Conservation (phyloP, 2,113 vertebrate species). For the Gasterosteus nipponicus region DNA sequence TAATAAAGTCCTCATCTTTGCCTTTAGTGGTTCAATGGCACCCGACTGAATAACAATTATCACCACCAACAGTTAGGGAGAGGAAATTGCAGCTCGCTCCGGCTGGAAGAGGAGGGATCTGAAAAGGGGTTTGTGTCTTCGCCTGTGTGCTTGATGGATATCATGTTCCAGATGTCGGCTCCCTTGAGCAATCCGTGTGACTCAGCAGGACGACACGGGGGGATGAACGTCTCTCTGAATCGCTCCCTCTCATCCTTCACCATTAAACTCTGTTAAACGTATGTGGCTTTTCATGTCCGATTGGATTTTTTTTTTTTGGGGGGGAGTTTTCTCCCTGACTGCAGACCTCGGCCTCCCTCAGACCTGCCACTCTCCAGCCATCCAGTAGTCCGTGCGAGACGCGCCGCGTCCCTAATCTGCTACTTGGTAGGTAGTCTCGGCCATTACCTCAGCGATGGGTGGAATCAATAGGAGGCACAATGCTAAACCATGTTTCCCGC, state of each 20-base stretch:
- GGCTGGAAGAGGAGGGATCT: not conserved
- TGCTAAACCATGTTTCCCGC: conserved; percentile 58
- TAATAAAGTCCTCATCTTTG: not conserved
- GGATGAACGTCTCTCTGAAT: conserved; percentile 38
- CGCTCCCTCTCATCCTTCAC: conserved; percentile 9
- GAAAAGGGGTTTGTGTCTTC: conserved; percentile 41
- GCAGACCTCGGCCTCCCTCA: not conserved
- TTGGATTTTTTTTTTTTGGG: conserved; percentile 1
- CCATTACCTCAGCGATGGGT: conserved; percentile 67
- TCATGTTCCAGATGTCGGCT: conserved; percentile 50
- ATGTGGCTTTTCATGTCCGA: conserved; percentile 46
- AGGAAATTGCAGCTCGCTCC: not conserved
- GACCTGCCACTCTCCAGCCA: conserved; percentile 9
- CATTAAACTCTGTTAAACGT: conserved; percentile 31
- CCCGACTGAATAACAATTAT: not conserved
- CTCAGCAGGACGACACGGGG: conserved; percentile 37
- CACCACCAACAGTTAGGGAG: not conserved
- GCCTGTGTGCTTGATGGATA: conserved; percentile 36
- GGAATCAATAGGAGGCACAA: conserved; percentile 65
- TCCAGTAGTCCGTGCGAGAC: conserved; percentile 53
- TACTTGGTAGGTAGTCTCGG: conserved; percentile 64
- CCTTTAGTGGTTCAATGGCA: not conserved
- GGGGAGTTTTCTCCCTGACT: not conserved
- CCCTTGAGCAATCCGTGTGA: conserved; percentile 40
- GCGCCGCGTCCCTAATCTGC: conserved; percentile 63